Percentiles rank a stretch among this genome's conserved stretches.
Evolutionary conservation across 2,888 invertebrate species (phyloP).

Genomic region (Ligdia adustata): DNA sequence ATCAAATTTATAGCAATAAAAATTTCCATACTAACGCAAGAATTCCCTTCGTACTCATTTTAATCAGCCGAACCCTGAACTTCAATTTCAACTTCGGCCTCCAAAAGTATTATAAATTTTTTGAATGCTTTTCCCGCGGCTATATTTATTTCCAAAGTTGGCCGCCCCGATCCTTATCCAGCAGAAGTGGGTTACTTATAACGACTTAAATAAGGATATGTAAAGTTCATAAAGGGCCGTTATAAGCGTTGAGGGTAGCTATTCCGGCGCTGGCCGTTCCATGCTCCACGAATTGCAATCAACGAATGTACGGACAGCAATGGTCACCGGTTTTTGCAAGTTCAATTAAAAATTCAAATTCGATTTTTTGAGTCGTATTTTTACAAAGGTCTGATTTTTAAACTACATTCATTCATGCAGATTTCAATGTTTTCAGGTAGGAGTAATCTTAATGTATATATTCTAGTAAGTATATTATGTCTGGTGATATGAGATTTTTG

Average conservation of each 20-base stretch:
- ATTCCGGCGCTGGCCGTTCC: slow-evolving; percentile 31
- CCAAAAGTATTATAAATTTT: slow-evolving; percentile 20
- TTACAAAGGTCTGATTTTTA: too few species aligned
- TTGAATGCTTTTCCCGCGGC: slow-evolving; percentile 19
- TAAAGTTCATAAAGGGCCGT: slow-evolving; percentile 42
- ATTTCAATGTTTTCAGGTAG: too few species aligned
- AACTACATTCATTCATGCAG: too few species aligned
- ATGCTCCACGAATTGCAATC: slow-evolving; percentile 46
- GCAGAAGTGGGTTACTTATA: slow-evolving; percentile 39
- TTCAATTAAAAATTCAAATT: too few species aligned
- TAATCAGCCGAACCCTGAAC: slow-evolving; percentile 11
- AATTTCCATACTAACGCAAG: slow-evolving; percentile 5
- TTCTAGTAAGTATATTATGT: too few species aligned
- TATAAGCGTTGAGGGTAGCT: slow-evolving; percentile 33
- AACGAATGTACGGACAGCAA: slow-evolving; percentile 38
- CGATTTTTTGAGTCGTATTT: too few species aligned
- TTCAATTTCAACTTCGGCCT: slow-evolving; percentile 7
- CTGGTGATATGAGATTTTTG: too few species aligned
- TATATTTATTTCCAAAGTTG: slow-evolving; percentile 35
- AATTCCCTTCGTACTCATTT: slow-evolving; percentile 3
- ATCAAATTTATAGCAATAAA: background rate
- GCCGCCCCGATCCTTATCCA: slow-evolving; percentile 31
- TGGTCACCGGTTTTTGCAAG: background rate
- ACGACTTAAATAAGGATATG: slow-evolving; percentile 42
- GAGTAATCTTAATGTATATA: too few species aligned